Evolutionary conservation across 2,113 vertebrate species (phyloP).

Genomic region (Rhynchopsitta pachyrhyncha): DNA sequence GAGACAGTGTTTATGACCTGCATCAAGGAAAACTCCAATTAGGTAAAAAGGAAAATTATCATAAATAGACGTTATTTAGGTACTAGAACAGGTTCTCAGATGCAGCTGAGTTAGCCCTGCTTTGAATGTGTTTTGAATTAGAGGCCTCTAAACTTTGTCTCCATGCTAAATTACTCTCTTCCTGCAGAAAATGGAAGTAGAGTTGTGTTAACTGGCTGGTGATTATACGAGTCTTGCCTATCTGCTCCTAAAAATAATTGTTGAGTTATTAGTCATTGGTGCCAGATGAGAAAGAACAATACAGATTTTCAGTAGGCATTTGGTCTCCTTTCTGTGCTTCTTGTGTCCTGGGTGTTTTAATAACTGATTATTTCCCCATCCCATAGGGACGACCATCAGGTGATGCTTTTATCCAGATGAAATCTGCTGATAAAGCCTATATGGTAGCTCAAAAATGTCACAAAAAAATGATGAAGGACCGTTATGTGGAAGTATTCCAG

Average conservation of each 20-base stretch:
- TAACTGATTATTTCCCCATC: background rate
- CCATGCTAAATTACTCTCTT: background rate
- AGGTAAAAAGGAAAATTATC: background rate
- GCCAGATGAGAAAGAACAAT: background rate
- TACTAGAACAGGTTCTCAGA: background rate
- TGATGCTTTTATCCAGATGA: constrained; percentile 98
- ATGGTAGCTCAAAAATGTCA: constrained; percentile 93
- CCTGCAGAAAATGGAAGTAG: background rate
- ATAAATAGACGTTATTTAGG: background rate
- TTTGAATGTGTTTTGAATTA: background rate
- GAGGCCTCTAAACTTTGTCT: background rate
- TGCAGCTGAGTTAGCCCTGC: background rate
- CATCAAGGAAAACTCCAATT: background rate
- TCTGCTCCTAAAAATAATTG: background rate
- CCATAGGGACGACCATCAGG: constrained; percentile 90
- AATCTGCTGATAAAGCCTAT: constrained; percentile 89
- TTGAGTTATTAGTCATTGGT: background rate
- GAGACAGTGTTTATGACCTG: background rate
- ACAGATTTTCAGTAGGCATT: background rate
- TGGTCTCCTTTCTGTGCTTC: background rate
- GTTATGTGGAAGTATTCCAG: constrained; percentile 97
- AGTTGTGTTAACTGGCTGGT: background rate
- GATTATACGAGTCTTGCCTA: background rate
- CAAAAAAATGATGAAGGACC: constrained; percentile 98
- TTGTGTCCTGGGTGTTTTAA: background rate